Base-by-base conservation (phyloP, 2,888 invertebrate species). In the Drosophila yooni region DNA sequence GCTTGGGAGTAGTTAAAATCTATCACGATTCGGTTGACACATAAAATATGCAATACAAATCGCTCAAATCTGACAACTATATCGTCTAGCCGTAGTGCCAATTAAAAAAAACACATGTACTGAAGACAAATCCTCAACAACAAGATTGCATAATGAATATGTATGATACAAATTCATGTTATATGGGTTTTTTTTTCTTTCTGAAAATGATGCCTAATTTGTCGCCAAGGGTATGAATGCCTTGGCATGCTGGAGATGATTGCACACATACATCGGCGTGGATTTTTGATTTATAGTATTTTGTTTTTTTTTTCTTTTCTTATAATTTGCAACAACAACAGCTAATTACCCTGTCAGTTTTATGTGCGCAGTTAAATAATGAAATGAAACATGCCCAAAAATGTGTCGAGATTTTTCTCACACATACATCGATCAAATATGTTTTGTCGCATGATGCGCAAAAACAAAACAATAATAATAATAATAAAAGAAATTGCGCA, bases 361-460 rank as follows among this genome's bases (percentile, higher is more conserved):
- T 69, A 69, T 76, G 62, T 77, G 80, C 76, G 76, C 76, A 76
- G 70, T 75, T 66, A 61, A 70, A 64, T 76, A 67, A 63, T 76
- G 25, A 46, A 80, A 76, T 78, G 77, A 79, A 77, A 77, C 65
- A 64, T 63, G 68, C 51, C 64, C 71, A 71, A 70, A 62, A 82
- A 75, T 56, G 61, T 79, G 66, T 69, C 71, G 61, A 58, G 60
- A 69, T 65, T 65, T 65, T 79, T 65, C 74, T 48, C 68, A 52
- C 64, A 68, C 59, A 64, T 50, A 33, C 25, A 31, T 15, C n/a
- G 25, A 38, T 2, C 34, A 29, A 21, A 15, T 27, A 34, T 18
- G 15, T 43, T 11, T 50, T 63, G 70, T 60, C 70, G 50, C 48
- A 64, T 71, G 64, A 80, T 70, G 80, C 66, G 70, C 81, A 66